Evolutionary conservation across 2,888 invertebrate species (phyloP), one percentile per base, ranked within the genome.

Genomic region (Apamea monoglypha): DNA sequence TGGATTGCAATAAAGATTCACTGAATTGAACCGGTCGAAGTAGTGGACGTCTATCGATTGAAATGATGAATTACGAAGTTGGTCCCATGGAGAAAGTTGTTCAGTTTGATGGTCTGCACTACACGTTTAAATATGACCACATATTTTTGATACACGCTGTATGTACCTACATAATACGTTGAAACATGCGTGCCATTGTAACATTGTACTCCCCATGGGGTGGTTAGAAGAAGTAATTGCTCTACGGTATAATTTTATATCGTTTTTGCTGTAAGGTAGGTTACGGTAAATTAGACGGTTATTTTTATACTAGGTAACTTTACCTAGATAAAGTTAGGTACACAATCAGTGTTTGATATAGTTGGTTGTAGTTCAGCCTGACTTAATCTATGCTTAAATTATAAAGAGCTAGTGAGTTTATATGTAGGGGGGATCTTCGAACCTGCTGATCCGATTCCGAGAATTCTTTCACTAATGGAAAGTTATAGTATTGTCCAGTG

Each of bases 191-290:
- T 82, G 76, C 61, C 53, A 61, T 21, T 77, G 78, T 32, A 29
- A 44, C 36, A 63, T 53, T 61, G 32, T 74, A 40, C 10, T 83
- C 82, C 82, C 83, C 18, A 73, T 6, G 44, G 86, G 64, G 87
- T 64, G 44, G 70, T 83, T 76, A 82, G 29, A 84, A 86, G 76
- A 86, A 86, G 56, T 83, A 74, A 83, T 74, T 71, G 80, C 66
- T 84, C 16, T 36, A 56, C 84, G 80, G 59, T 71, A 67, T 79
- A 81, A 84, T 67, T 80, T 70, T 53, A 29, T 80, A 63, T 84
- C 29, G 53, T 80, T 68, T 61, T 18, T 47, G 53, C 44, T 36
- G n/a, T 79, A 32, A 40, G 10, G 47, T 67, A 40, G 3, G n/a
- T 32, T 32, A 75, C 18, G 16, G 44, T 68, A 29, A 3, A 40